Evolutionary conservation across 2,888 invertebrate genomes (phyloP), one percentile per base, ranked within the genome.

Genomic region (Drosophila austrosaltans): DNA sequence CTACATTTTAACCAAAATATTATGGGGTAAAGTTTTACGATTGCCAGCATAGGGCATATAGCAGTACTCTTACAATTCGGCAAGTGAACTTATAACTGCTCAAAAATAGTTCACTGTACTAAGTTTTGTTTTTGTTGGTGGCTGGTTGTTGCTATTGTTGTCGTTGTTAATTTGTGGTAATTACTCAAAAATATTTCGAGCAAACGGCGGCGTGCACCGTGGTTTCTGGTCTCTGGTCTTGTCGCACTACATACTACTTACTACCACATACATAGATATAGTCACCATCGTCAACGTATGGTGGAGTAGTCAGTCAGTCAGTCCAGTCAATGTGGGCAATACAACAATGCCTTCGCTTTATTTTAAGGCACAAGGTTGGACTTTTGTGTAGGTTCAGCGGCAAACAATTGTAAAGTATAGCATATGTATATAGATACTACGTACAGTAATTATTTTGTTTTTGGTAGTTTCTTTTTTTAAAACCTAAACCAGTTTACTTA

Each of bases 331-430:
- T 57, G 72, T 74, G 75, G 79, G 71, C 74, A 74, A 54, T 64
- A 65, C 53, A 87, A 87, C 87, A 87, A 84, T 79, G 87, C 82
- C 48, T 72, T 71, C 79, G 82, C 87, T 84, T 85, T 87, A 87
- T 85, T 87, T 85, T 71, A 87, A 82, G 82, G 74, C 74, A 85
- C 84, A 85, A 85, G 84, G 84, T 85, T 85, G 85, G 82, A 64
- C 72, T 65, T 72, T 75, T 74, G 83, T 78, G 87, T 83, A 83
- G 87, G 87, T 75, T 83, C 72, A 48, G 48, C 48, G 10, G 48
- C 48, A 67, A 71, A 71, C 76, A 76, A 81, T 73, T 82, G 79
- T 82, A 77, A 72, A 69, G 75, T 75, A 70, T 40, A 67, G 72
- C 62, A 72, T 72, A 67, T 72, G 59, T 57, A 56, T 56, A 32